Evolutionary conservation across 2,888 invertebrate genomes (phyloP), one percentile per base, ranked within the genome.

Genomic region (Drosophila villosipedis): DNA sequence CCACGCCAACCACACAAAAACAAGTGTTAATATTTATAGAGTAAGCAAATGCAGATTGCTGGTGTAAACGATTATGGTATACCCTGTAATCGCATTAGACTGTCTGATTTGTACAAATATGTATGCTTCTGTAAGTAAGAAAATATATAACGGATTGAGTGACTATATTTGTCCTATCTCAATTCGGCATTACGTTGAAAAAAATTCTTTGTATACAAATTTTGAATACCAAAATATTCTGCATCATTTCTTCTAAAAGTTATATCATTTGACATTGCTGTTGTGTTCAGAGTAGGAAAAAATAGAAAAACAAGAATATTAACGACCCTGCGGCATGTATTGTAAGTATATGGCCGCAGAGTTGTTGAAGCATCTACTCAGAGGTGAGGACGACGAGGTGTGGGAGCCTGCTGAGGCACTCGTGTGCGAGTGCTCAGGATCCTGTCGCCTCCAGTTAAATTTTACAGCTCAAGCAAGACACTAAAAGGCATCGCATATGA

Each of bases 371-470:
- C 52, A 61, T 41, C 80, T 16, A 9, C 16, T 43, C 66, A 28
- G 61, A 68, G 66, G 66, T 77, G 71, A 74, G 64, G 68, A 62
- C 39, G 64, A 62, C 61, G 69, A 53, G 50, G 67, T 66, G 64
- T 63, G 41, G 60, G 50, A 57, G 57, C 37, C 58, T 55, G 52
- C 72, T 30, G 62, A 61, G 65, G 61, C 68, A 54, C 62, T 68
- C 59, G 62, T 61, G 67, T 71, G 67, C 52, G 55, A 61, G 78
- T 76, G 69, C 61, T 77, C 73, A 78, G 72, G 61, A 78, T 75
- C 65, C 83, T 83, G 83, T 83, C 84, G 83, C 83, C 83, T 68
- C 77, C 72, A 84, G 82, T 83, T 82, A 82, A 76, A 82, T 83
- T 83, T 80, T 82, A 75, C 82, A 83, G 76, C 84, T 80, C 82